phyloP scores from a whole-genome alignment of 2,113 vertebrate species.

The pig (Sus scrofa) region T2T-Sscrofa CM000812.6:122903501-122904000 shows the following conservation, averaged over 20 bases:
- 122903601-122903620: not conserved
- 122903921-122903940: not conserved
- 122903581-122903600: not conserved
- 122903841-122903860: slow-evolving; percentile 17
- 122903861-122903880: slow-evolving; percentile 13
- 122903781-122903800: not conserved
- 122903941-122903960: slow-evolving; percentile 9
- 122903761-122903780: not conserved
- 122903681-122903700: not conserved
- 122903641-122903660: not conserved
- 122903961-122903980: not conserved
- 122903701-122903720: slow-evolving; percentile 15
- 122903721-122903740: not conserved
- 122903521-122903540: not conserved
- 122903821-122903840: not conserved
- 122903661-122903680: not conserved
- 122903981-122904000: slow-evolving; percentile 32
- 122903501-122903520: not conserved
- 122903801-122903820: not conserved
- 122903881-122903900: slow-evolving; percentile 7
- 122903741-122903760: not conserved
- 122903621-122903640: not conserved
- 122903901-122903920: not conserved
- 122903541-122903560: not conserved
- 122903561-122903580: not conserved